Evolutionary conservation across 2,113 vertebrate species (phyloP).

Genomic region (Piaya cayana): DNA sequence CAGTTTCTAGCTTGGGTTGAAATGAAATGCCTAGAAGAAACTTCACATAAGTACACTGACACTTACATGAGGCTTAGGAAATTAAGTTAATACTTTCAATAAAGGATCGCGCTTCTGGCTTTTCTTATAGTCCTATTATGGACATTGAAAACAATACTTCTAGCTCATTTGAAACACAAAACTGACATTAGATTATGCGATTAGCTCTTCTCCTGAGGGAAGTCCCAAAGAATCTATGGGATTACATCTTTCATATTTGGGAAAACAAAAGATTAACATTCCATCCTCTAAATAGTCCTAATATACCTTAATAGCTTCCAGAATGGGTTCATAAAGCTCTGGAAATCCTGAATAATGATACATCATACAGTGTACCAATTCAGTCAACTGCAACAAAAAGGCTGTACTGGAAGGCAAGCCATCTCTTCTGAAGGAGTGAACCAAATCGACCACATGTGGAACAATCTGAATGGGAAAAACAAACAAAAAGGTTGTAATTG

Average conservation of each 20-base stretch:
- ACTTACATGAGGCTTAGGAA: background rate
- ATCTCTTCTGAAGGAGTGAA: slow-evolving; percentile 86
- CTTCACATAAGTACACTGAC: background rate
- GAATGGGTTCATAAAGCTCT: slow-evolving; percentile 94
- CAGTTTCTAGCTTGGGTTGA: background rate
- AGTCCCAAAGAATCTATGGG: background rate
- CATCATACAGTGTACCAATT: slow-evolving; percentile 97
- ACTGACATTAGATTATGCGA: background rate
- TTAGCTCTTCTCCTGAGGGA: background rate
- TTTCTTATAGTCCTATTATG: background rate
- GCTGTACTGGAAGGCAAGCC: slow-evolving; percentile 87
- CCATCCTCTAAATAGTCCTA: background rate
- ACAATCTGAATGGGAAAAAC: slow-evolving; percentile 81
- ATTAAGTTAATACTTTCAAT: background rate
- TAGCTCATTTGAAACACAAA: background rate
- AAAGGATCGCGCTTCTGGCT: background rate
- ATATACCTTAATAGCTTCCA: slow-evolving; percentile 93
- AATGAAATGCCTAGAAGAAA: background rate
- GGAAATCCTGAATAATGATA: slow-evolving; percentile 99
- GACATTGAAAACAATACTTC: background rate
- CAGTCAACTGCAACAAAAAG: slow-evolving; percentile 89
- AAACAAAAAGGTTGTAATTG: background rate
- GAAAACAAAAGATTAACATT: background rate
- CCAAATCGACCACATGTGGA: slow-evolving; percentile 87
- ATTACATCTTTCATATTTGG: background rate